Evolutionary conservation across 1,140 invertebrate genomes (phyloP), one percentile per base, ranked within the genome.

Genomic region (Manduca sexta): DNA sequence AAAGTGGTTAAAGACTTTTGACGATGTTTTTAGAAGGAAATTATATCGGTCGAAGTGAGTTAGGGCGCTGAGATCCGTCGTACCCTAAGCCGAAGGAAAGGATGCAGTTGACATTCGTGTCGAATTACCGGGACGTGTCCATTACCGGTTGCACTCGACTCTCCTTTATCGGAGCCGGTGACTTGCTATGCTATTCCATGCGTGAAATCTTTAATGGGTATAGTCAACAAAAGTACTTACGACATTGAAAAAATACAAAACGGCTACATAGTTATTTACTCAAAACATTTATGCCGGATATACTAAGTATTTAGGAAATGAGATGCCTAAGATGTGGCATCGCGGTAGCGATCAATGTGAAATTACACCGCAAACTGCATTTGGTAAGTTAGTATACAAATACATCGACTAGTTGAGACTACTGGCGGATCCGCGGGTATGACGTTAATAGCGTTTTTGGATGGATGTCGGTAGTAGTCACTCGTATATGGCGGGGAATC

Each of bases 101-200:
- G 69, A 77, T 65, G 70, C 54, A 54, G 49, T 60, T 52, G 69
- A 65, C 67, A 68, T 50, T 67, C 74, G 71, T 73, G 58, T 65
- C 74, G 64, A 79, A 80, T 80, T 55, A 47, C 14, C 52, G 49
- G 26, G 56, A 79, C 60, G 65, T 59, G 54, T 81, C 58, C 62
- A 81, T 83, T 74, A 71, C 54, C 52, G 41, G 48, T 48, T 34
- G 45, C 40, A 40, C 29, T 33, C 46, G 1, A 16, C 16, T 18
- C 26, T 29, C 26, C 33, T 45, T 56, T 49, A 51, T 39, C 44
- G 42, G 18, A 18, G 21, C 42, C 41, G 52, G 47, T 69, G 64
- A 70, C 68, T 74, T 52, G 68, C 60, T 54, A 50, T 57, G 65
- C 58, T 65, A 58, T 48, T 26, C 52, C 52, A 56, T 55, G 73